Evolutionary conservation across 1,140 invertebrate genomes (phyloP), one percentile per base, ranked within the genome.

Genomic region (Mesaphorura yosii): DNA sequence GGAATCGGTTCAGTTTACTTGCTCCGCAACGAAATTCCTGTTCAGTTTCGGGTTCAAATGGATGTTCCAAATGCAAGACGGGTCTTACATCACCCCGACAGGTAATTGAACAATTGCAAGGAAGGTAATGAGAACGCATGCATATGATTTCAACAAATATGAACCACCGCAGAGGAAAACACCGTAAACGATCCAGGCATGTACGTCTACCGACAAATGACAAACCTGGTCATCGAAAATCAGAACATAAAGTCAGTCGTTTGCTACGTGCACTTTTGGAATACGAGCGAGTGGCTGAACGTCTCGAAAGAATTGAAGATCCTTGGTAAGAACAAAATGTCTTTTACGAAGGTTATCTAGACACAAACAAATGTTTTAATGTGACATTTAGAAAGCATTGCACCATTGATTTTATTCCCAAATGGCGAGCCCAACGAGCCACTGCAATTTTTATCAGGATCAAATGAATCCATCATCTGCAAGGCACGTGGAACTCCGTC

Each of bases 81-180:
- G 46, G 5, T 48, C 46, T 5, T 48, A 46, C 44, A 19, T 48
- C 6, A 48, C 10, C 19, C 46, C 46, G 10, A 22, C 10, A 19
- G 29, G 29, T 48, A 34, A n/a, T 26, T 25, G 10, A 26, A 7
- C 23, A 12, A n/a, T n/a, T 15, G 31, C 31, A 10, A 10, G n/a
- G n/a, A 34, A 34, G 10, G n/a, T 34, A 34, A 34, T 34, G 10
- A 10, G 10, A 34, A 34, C n/a, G 10, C n/a, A 34, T 34, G 10
- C 31, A 10, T 34, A 10, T 34, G 31, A n/a, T 10, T 34, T 34
- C n/a, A 10, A 34, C 10, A 34, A 34, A 34, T 10, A 34, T 34
- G 10, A 34, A n/a, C 31, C 10, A n/a, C 10, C 10, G 10, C 31
- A 34, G 31, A 34, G n/a, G 31, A n/a, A 34, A 10, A 10, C 31